Conservation (phyloP, 2,113 vertebrate species). For the Atlantisia rogersi region DNA sequence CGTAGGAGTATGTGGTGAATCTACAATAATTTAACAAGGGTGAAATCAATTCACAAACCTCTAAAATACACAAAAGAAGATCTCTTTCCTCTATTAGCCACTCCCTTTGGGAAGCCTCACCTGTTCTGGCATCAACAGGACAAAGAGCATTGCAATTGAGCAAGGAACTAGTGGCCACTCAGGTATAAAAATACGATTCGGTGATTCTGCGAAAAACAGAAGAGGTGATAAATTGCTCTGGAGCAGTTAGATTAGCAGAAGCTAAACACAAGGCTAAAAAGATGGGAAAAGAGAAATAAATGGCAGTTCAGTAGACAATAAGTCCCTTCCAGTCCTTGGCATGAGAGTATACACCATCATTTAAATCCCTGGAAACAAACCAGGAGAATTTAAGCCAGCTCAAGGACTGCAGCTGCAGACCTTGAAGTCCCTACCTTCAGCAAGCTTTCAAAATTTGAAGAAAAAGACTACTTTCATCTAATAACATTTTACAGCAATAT, state of each 20-base stretch:
- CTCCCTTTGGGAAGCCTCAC: background rate
- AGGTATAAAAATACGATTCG: background rate
- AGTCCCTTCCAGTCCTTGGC: background rate
- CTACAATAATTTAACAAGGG: background rate
- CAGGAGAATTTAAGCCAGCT: background rate
- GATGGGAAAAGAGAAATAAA: background rate
- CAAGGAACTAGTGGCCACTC: background rate
- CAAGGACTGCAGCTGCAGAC: background rate
- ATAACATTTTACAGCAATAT: background rate
- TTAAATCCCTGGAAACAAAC: background rate
- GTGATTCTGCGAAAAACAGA: background rate
- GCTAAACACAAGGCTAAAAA: background rate
- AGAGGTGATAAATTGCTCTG: background rate
- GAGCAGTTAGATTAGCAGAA: background rate
- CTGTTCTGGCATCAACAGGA: background rate
- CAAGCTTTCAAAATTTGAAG: background rate
- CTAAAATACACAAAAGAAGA: background rate
- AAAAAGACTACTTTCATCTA: background rate
- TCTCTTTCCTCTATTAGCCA: background rate
- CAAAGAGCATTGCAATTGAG: rapidly evolving
- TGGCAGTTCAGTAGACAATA: background rate
- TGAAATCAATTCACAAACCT: background rate
- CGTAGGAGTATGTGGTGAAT: background rate
- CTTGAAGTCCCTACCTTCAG: background rate
- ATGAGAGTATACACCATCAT: background rate